Evolutionary conservation across 2,113 vertebrate species (phyloP), one percentile per base, ranked within the genome.

Genomic region (Psephotus haematonotus): DNA sequence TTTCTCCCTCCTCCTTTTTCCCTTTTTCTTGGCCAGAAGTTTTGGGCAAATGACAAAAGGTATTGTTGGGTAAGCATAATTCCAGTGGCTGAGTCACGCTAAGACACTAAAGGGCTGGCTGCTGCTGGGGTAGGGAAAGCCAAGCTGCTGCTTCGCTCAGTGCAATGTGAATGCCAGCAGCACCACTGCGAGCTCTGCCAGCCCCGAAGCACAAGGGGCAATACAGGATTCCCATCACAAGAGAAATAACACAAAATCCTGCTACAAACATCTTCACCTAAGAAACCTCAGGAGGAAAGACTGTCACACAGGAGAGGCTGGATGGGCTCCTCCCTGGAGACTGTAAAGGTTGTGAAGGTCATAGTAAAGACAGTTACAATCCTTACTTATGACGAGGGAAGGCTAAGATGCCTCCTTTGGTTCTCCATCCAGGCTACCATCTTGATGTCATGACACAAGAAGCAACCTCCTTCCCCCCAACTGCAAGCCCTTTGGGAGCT

Each of bases 11-110:
- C 94, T 94, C 96, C 89, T 94, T 94, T 96, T 93, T 88, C 74
- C 96, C 95, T 92, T 93, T 91, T 96, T 93, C 84, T 95, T 93
- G 96, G 96, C 97, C 96, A 94, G 92, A 91, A 93, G 92, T 97
- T 98, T 98, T 98, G 96, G 97, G 96, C 97, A 98, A 98, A 97
- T 97, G 98, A 98, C 98, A 98, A 98, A 98, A 98, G 97, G 96
- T 97, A 97, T 97, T 98, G 98, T 98, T 97, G 93, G 95, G 75
- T 84, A 90, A 97, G 97, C 94, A 95, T 22, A 97, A 97, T 96
- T 93, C 94, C 79, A 90, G 96, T 44, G 91, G 93, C 97, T 98
- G 98, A 98, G 96, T 98, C 98, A 98, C 91, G 47, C 93, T 47
- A 89, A 96, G 96, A 97, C 97, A 95, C 97, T 88, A 69, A 80